phyloP scores from a whole-genome alignment of 2,797 vertebrate genomes.

The Megalops cyprinoides region DNA sequence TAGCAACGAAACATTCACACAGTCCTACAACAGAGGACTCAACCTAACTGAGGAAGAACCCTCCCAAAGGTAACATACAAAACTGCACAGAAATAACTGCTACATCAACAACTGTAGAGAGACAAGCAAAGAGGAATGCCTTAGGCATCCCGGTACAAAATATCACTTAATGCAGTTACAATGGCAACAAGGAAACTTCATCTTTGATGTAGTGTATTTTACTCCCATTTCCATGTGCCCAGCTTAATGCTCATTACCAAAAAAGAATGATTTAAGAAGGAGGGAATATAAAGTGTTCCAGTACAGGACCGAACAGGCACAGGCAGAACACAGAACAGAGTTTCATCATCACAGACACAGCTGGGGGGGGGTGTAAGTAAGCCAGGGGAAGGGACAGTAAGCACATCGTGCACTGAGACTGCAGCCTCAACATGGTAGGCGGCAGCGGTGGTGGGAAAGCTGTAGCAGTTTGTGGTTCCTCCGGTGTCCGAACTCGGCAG shows the following conservation, averaged over 20 bases:
- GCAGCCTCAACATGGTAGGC: background rate
- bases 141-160: background rate
- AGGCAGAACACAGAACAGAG: background rate
- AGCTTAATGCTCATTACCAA: too few relatives aligned
- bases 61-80: background rate
- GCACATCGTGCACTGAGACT: background rate
- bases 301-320: slow-evolving; percentile 1
- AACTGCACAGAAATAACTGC: too few relatives aligned
- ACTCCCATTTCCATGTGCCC: background rate
- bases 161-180: background rate
- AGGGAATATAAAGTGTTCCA: background rate
- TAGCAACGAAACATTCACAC: background rate
- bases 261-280: background rate
- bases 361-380: background rate
- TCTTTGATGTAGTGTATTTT: slow-evolving; percentile 3
- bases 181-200: background rate
- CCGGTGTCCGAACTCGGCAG: background rate
- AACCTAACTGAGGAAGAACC: background rate
- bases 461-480: background rate
- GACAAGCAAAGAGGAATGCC: background rate
- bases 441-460: background rate
- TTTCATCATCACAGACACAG: background rate
- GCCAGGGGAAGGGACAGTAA: background rate
- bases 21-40: slow-evolving; percentile 10
- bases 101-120: background rate